A percentile compares a stretch with the other conserved stretches of the same genome.
Conservation (phyloP, 2,113 vertebrate species). For the Rissa tridactyla region DNA sequence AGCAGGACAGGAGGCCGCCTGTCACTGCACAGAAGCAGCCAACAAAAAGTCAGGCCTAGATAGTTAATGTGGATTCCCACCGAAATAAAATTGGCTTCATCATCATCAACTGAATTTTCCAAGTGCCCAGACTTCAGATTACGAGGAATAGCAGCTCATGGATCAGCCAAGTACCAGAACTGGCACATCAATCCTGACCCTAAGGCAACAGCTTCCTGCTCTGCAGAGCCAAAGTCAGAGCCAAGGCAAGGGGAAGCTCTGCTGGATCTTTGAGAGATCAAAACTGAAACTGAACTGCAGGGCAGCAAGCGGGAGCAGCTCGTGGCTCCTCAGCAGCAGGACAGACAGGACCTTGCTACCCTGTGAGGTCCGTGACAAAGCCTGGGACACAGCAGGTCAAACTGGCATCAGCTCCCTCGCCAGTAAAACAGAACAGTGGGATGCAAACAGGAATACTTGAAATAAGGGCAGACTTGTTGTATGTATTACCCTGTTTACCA, state of each 20-base stretch:
- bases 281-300: no score
- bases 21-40: background rate
- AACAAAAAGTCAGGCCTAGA: background rate
- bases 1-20: background rate
- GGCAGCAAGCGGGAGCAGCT: background rate
- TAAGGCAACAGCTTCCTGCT: background rate
- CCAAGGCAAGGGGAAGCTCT: background rate
- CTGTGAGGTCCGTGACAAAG: background rate
- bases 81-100: background rate
- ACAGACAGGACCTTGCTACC: background rate
- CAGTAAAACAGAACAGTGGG: background rate
- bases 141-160: background rate
- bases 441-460: background rate
- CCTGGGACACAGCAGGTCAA: background rate
- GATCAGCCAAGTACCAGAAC: background rate
- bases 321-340: background rate
- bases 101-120: background rate
- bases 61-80: background rate
- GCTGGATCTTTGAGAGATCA: background rate
- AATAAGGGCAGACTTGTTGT: background rate
- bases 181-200: background rate
- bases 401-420: background rate
- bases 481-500: background rate
- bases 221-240: background rate
- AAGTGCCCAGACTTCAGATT: background rate